These are phyloP conservation scores for Himantopus leucocephalus DNA, from an alignment of 2,113 vertebrate species.

Conservation along the genomic window DNA sequence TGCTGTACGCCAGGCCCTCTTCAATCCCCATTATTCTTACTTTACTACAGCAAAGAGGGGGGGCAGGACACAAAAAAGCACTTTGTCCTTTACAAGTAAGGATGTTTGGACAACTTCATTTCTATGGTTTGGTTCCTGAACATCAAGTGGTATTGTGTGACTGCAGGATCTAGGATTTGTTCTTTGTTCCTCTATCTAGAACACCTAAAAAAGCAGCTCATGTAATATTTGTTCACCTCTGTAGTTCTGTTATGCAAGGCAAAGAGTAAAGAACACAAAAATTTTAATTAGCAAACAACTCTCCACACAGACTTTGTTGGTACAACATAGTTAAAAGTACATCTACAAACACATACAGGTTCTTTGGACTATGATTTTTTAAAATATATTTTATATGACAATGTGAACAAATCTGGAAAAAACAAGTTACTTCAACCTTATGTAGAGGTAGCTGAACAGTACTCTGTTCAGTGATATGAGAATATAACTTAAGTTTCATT, in stretches of 20 bases:
- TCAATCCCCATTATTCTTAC: not conserved
- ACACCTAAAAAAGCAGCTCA: not conserved
- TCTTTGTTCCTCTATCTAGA: not conserved
- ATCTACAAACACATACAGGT: slow-evolving; percentile 59
- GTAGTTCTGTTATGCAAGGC: slow-evolving; percentile 27
- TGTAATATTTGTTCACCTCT: not conserved
- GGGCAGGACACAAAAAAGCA: not conserved
- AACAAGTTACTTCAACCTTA: slow-evolving; percentile 62
- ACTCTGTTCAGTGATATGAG: slow-evolving; percentile 47
- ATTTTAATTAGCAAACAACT: slow-evolving; percentile 72
- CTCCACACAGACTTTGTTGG: slow-evolving; percentile 61
- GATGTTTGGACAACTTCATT: not conserved
- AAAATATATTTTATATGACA: slow-evolving; percentile 57
- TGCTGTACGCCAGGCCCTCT: not conserved
- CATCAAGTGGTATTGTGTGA: not conserved
- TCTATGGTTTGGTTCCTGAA: not conserved
- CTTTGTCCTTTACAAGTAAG: not conserved
- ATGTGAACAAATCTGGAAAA: slow-evolving; percentile 55
- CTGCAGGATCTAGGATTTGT: not conserved
- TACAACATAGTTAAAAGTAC: slow-evolving; percentile 70
- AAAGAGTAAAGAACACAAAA: slow-evolving; percentile 62
- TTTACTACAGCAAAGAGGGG: not conserved
- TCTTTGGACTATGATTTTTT: slow-evolving; percentile 62
- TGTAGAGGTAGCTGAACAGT: slow-evolving; percentile 77
- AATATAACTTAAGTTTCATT: slow-evolving; percentile 63